Evolutionary conservation across 2,797 vertebrate genomes (phyloP).

Genomic region (Rhinella marina): DNA sequence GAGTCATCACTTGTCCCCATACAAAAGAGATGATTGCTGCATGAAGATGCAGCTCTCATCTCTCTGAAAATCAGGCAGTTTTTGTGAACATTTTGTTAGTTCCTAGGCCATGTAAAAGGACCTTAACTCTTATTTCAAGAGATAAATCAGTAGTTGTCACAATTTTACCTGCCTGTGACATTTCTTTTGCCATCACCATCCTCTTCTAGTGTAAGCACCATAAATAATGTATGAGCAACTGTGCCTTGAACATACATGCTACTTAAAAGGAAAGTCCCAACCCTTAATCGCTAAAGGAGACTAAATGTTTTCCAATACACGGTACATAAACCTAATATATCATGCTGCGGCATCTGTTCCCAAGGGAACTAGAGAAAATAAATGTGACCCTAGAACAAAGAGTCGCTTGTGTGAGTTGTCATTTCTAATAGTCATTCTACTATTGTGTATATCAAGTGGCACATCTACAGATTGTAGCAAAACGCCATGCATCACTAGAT

Average conservation of each 20-base stretch:
- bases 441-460: neutral
- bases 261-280: neutral
- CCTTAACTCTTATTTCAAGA: no score
- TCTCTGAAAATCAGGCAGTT: no score
- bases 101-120: no score
- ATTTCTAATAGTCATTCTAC: neutral
- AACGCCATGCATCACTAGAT: neutral
- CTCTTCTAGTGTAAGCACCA: neutral
- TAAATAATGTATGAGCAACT: neutral
- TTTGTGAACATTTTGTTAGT: no score
- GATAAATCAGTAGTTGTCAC: neutral
- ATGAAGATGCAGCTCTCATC: no score
- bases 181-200: neutral
- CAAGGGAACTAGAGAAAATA: slow-evolving; percentile 14
- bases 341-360: neutral
- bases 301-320: neutral
- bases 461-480: neutral
- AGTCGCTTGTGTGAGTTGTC: slow-evolving; percentile 5
- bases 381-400: slow-evolving; percentile 25
- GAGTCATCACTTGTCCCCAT: no score
- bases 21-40: no score
- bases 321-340: slow-evolving; percentile 13
- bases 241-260: neutral
- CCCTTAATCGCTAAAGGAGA: neutral
- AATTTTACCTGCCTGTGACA: neutral